Conservation (phyloP, 1,140 invertebrate species). For the Drosophila sulfurigaster region DNA sequence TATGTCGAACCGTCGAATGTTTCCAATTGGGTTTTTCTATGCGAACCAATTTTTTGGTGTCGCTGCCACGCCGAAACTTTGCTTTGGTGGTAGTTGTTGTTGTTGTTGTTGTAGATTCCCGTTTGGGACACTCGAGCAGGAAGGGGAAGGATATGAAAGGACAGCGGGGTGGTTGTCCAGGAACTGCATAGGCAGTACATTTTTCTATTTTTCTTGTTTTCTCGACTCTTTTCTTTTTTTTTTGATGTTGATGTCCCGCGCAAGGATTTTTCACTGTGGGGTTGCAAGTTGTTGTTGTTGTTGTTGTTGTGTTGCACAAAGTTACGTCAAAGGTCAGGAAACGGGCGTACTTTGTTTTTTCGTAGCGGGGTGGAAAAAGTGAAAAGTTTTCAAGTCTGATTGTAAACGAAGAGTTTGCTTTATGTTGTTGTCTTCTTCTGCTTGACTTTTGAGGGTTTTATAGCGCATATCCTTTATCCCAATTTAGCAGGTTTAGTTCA, state of each 20-base stretch:
- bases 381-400: conserved; percentile 50
- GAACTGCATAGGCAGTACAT: conserved; percentile 57
- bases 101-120: conserved; percentile 52
- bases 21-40: conserved; percentile 67
- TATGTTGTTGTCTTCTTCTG: conserved; percentile 3
- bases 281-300: conserved; percentile 36
- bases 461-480: conserved; percentile 3
- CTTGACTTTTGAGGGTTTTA: conserved; percentile 50
- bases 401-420: conserved; percentile 23
- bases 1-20: conserved; percentile 11
- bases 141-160: background rate
- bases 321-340: conserved; percentile 57
- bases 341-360: conserved; percentile 21
- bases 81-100: conserved; percentile 64
- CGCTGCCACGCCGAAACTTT: conserved; percentile 21
- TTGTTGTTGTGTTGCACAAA: conserved; percentile 32
- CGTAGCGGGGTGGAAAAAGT: conserved; percentile 27
- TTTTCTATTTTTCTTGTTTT: conserved; percentile 12
- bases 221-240: conserved; percentile 3
- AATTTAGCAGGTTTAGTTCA: background rate
- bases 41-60: conserved; percentile 55
- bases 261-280: conserved; percentile 43
- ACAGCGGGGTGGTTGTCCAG: conserved; percentile 48
- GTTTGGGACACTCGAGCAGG: conserved; percentile 51
- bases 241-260: conserved; percentile 33